Percentiles rank a stretch among this genome's conserved stretches.
phyloP scores from a whole-genome alignment of 2,113 vertebrate species.

The Axis porcinus region DNA sequence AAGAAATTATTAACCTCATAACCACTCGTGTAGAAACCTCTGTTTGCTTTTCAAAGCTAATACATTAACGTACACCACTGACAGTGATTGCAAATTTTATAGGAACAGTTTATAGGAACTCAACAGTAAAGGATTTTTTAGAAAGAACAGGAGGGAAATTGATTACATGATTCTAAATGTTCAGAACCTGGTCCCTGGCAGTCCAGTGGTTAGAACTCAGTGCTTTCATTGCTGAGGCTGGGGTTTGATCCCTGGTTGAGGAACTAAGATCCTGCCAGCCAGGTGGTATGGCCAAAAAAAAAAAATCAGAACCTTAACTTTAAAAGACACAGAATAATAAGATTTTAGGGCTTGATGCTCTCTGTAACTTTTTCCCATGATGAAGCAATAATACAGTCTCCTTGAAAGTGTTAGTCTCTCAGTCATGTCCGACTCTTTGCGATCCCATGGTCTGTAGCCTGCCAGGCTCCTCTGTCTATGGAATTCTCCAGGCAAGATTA shows the following conservation, averaged over 20 bases:
- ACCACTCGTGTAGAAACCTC: not conserved
- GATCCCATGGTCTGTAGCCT: not conserved
- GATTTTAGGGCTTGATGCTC: not conserved
- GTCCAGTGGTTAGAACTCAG: not conserved
- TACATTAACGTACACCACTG: not conserved
- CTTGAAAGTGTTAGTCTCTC: not conserved
- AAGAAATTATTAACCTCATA: not conserved
- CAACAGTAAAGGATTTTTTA: slow-evolving; percentile 7
- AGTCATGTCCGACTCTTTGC: not conserved
- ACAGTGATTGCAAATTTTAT: slow-evolving; percentile 5
- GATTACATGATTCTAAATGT: slow-evolving; percentile 30
- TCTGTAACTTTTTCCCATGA: not conserved
- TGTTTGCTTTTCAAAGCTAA: not conserved
- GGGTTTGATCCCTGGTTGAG: not conserved
- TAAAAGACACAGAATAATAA: not conserved
- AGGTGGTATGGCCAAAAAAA: not conserved
- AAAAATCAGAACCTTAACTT: not conserved
- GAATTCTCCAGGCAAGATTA: not conserved
- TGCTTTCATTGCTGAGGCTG: not conserved
- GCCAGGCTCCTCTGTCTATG: not conserved
- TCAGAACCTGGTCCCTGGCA: not conserved
- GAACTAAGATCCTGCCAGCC: not conserved
- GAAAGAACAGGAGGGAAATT: not conserved
- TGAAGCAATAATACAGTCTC: not conserved
- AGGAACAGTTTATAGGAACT: slow-evolving; percentile 12